Base-by-base conservation (phyloP, 2,113 vertebrate genomes). In the Anas platyrhynchos region DNA sequence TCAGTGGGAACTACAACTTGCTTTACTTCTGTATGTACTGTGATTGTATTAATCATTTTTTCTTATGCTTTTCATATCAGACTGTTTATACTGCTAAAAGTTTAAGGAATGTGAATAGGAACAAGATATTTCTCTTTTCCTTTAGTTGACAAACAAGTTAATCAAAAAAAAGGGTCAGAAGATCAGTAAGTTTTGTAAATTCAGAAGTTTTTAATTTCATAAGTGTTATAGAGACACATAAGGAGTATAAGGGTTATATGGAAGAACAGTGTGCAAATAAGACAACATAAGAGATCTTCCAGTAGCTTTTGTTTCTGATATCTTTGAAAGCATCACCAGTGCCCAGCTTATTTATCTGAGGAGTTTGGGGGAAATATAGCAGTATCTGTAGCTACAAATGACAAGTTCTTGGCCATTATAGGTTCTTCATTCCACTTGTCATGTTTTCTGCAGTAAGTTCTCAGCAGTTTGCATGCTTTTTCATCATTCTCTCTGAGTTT, bases 221-320 rank as follows among this genome's bases (percentile, higher is more conserved):
- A 86, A 92, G 26, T 9, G 4, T 48, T 48, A 46, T 46, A 48
- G 20, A 48, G 46, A 21, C 20, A 48, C 11, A 22, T 48, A 48
- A 48, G 46, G 9, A 22, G 9, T 56, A 84, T 82, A 90, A 94
- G 75, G 66, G 41, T 84, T 66, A 36, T 31, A 75, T 26, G 34
- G 36, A 86, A 92, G 91, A 84, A 65, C 84, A 94, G 73, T 73
- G 50, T 93, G 88, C 73, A 83, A 96, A 94, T 55, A 83, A 71
- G 59, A 79, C 12, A 87, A 85, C 67, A 71, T 7, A 77, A 78
- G 65, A 89, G 5, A 34, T 67, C 72, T 86, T 96, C 73, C 59
- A 72, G 48, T 77, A 93, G 89, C 43, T 96, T 88, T 56, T 76
- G 29, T 36, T 83, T 81, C 44, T 73, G 61, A 1, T 77, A 62